A percentile compares a stretch with the other conserved stretches of the same genome.
phyloP scores from a whole-genome alignment of 2,797 vertebrate genomes.

The Rhodeus uyekii region DNA sequence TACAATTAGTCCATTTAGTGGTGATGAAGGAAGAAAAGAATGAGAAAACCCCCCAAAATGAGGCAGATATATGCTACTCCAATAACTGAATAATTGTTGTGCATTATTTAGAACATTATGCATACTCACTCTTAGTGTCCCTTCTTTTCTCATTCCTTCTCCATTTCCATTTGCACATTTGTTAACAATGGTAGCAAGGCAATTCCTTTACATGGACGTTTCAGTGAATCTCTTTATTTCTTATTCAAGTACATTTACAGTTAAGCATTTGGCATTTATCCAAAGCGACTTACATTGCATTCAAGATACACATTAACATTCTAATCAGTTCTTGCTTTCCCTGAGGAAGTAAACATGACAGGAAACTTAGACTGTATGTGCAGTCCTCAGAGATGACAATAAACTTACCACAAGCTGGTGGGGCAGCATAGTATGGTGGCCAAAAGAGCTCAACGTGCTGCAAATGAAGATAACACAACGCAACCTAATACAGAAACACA shows the following conservation, averaged over 20 bases:
- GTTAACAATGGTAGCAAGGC: slow-evolving; percentile 2
- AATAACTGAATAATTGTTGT: slow-evolving; percentile 17
- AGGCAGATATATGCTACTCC: background rate
- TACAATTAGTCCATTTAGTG: background rate
- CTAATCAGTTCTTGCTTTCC: too few species aligned
- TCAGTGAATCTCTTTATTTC: slow-evolving; percentile 18
- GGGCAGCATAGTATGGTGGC: too few species aligned
- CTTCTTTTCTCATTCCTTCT: background rate
- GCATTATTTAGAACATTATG: slow-evolving; percentile 5
- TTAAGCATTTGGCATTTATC: too few species aligned
- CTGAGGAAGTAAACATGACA: slow-evolving; percentile 32
- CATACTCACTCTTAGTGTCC: background rate
- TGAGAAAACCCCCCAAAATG: background rate
- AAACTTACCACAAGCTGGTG: too few species aligned
- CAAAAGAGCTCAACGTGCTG: too few species aligned
- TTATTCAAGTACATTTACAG: too few species aligned
- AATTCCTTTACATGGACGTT: background rate
- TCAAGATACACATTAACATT: too few species aligned
- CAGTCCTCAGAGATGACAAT: slow-evolving; percentile 7
- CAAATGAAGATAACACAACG: too few species aligned
- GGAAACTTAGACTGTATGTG: background rate
- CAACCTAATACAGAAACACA: too few species aligned
- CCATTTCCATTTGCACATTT: slow-evolving; percentile 25
- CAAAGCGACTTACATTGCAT: too few species aligned
- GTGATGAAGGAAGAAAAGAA: background rate